Percentiles rank a stretch among this genome's conserved stretches.
phyloP scores from a whole-genome alignment of 2,888 invertebrate genomes.

The Prionchulus punctatus region DNA sequence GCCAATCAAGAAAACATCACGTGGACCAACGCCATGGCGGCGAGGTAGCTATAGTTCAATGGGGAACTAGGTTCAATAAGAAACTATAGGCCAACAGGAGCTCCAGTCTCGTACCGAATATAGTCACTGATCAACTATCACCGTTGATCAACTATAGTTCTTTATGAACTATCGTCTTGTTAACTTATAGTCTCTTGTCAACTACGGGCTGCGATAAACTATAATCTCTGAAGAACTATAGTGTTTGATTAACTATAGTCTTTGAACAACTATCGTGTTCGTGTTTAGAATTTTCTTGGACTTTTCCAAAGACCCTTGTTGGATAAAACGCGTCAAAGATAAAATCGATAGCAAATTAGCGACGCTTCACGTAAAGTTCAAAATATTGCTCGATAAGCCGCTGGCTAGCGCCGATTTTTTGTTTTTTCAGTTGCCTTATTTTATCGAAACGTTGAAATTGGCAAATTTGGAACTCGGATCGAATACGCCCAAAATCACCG shows the following conservation, averaged over 20 bases:
- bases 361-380: conserved; percentile 53
- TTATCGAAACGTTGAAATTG: conserved; percentile 64
- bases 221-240: no score
- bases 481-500: conserved; percentile 20
- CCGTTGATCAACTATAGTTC: no score
- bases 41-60: conserved; percentile 16
- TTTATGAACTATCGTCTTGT: no score
- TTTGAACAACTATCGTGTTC: conserved; percentile 39
- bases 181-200: no score
- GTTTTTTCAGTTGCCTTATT: conserved; percentile 52
- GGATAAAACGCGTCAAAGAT: conserved; percentile 52
- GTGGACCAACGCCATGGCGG: conserved; percentile 24
- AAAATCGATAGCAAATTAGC: conserved; percentile 69
- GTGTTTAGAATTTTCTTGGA: conserved; percentile 60
- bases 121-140: no score
- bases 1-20: conserved; percentile 21
- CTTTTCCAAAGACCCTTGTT: conserved; percentile 54
- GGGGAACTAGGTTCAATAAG: conserved; percentile 6
- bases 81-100: no score
- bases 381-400: neutral
- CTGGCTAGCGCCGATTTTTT: conserved; percentile 3
- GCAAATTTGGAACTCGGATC: conserved; percentile 25
- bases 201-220: no score
- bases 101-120: no score
- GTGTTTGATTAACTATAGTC: no score